Evolutionary conservation across 2,888 invertebrate genomes (phyloP).

Genomic region (Julus scanicus): DNA sequence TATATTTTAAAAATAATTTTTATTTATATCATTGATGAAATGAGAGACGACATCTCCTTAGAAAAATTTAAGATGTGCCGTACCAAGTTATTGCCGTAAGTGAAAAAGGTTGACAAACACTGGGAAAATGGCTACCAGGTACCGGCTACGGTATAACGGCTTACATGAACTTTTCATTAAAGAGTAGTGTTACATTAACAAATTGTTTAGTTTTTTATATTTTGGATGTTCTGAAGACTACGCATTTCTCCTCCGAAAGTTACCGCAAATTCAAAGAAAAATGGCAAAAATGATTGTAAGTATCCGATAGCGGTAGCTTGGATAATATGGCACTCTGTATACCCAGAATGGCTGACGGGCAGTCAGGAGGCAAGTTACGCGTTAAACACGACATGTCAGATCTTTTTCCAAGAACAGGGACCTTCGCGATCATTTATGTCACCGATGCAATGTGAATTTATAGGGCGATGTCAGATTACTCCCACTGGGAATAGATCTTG

Average conservation of each 20-base stretch:
- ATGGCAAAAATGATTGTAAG: background rate
- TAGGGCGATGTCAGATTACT: slow-evolving; percentile 22
- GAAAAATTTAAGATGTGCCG: too few relatives aligned
- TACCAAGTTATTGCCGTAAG: too few relatives aligned
- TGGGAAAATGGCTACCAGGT: too few relatives aligned
- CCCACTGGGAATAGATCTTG: background rate
- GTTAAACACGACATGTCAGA: slow-evolving; percentile 22
- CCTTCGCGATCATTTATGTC: background rate
- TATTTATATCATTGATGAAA: too few relatives aligned
- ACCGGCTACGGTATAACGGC: too few relatives aligned
- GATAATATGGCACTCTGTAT: background rate
- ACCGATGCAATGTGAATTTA: background rate
- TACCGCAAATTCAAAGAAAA: background rate
- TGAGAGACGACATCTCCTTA: too few relatives aligned
- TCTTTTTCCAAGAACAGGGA: slow-evolving; percentile 20
- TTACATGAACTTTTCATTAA: too few relatives aligned
- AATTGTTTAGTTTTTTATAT: too few relatives aligned
- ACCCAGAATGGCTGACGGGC: background rate
- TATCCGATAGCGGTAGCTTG: background rate
- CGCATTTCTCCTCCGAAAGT: background rate
- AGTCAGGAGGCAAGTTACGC: slow-evolving; percentile 5
- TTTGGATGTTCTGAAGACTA: too few relatives aligned
- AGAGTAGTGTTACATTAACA: too few relatives aligned
- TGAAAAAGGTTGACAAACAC: too few relatives aligned
- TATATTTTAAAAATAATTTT: too few relatives aligned